Conservation (phyloP, 1,140 invertebrate species). For the Neodiprion virginianus region DNA sequence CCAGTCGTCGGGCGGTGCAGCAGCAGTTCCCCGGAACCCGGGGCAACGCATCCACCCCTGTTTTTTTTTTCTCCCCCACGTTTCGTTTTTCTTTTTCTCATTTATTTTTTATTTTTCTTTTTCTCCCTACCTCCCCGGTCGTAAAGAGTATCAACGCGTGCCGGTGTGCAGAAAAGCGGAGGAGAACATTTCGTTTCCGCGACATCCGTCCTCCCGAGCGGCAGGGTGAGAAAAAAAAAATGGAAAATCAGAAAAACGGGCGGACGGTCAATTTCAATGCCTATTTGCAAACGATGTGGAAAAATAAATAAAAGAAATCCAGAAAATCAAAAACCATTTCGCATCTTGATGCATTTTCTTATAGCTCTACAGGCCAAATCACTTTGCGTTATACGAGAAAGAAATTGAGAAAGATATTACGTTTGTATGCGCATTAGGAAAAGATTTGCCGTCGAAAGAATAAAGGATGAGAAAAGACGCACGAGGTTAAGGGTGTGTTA, state of each 20-base stretch:
- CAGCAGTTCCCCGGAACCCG: not conserved
- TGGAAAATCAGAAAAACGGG: too few species aligned
- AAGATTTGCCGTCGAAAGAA: not conserved
- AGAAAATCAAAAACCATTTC: not conserved
- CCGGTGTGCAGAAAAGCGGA: not conserved
- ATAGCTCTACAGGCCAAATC: too few species aligned
- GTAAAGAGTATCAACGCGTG: not conserved
- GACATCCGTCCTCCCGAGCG: too few species aligned
- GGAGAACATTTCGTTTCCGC: not conserved
- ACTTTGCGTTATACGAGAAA: too few species aligned
- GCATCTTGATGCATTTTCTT: too few species aligned
- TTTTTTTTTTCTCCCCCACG: not conserved
- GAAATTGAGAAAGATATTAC: not conserved
- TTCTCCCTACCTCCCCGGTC: not conserved
- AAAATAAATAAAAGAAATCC: not conserved
- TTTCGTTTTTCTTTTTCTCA: not conserved
- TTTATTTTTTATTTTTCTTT: not conserved
- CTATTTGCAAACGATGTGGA: too few species aligned
- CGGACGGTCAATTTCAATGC: too few species aligned
- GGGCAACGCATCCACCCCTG: not conserved
- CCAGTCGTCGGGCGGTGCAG: not conserved
- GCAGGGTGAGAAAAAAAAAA: too few species aligned
- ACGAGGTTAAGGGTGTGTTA: not conserved
- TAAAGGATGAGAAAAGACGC: not conserved
- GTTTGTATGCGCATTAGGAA: conserved; percentile 1